Evolutionary conservation across 2,113 vertebrate species (phyloP).

Genomic region (Atherinomorus stipes): DNA sequence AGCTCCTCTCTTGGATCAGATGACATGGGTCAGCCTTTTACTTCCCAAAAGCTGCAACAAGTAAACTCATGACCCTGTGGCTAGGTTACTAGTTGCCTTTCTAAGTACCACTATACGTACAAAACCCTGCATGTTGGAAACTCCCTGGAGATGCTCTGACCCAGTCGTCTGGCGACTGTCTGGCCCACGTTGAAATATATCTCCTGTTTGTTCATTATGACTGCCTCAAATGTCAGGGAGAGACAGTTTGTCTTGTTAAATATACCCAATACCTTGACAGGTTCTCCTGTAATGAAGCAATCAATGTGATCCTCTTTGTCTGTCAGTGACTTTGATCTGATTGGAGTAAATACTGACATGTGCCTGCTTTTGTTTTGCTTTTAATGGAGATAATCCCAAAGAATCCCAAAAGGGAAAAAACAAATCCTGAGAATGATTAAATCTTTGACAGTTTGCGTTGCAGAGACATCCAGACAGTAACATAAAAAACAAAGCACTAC

Average conservation of each 20-base stretch:
- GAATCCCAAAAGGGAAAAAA: too few relatives aligned
- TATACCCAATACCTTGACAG: neutral
- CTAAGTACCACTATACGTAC: too few relatives aligned
- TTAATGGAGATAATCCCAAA: neutral
- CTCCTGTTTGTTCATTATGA: neutral
- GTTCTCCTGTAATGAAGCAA: neutral
- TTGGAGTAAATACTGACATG: neutral
- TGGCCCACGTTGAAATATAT: neutral
- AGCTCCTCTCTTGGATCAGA: too few relatives aligned
- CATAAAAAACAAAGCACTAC: neutral
- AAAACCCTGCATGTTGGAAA: neutral
- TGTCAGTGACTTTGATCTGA: neutral
- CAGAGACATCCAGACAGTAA: neutral
- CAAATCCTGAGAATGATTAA: neutral
- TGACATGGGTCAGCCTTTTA: too few relatives aligned
- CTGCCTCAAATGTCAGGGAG: neutral
- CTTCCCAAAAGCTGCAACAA: too few relatives aligned
- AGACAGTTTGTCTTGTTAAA: neutral
- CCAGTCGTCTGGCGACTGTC: neutral
- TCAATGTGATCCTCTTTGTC: neutral
- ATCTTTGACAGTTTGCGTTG: neutral
- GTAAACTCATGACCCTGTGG: too few relatives aligned
- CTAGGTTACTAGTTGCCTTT: too few relatives aligned
- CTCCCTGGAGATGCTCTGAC: neutral
- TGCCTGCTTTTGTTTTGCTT: neutral